phyloP scores from a whole-genome alignment of 2,888 invertebrate species.

The Tiliacea citrago region DNA sequence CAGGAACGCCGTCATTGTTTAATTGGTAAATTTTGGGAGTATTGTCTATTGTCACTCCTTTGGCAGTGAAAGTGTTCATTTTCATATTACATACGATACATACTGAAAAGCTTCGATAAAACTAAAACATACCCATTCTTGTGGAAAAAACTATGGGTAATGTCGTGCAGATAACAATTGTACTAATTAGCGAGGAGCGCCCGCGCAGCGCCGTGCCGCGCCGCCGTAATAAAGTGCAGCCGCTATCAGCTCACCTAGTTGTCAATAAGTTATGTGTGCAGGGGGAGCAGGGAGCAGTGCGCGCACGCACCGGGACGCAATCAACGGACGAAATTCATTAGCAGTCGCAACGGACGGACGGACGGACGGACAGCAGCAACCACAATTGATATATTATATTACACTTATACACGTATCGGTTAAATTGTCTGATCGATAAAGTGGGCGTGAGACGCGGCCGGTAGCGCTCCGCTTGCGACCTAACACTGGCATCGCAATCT shows the following conservation, averaged over 20 bases:
- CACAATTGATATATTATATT: conserved; percentile 80
- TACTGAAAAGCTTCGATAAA: background rate
- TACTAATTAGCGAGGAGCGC: conserved; percentile 59
- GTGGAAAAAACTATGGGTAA: conserved; percentile 24
- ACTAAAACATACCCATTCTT: background rate
- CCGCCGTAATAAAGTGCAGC: conserved; percentile 54
- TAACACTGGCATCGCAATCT: conserved; percentile 5
- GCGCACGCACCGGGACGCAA: conserved; percentile 56
- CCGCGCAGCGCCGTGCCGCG: conserved; percentile 26
- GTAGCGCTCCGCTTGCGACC: conserved; percentile 49
- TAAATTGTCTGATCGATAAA: conserved; percentile 86
- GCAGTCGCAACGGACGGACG: conserved; percentile 73
- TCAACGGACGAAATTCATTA: conserved; percentile 71
- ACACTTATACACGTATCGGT: conserved; percentile 82
- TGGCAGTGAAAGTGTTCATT: background rate
- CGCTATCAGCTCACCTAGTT: conserved; percentile 64
- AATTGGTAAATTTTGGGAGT: background rate
- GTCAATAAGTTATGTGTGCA: conserved; percentile 66
- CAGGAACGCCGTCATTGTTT: background rate
- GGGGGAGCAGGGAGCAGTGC: conserved; percentile 19
- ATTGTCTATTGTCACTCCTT: background rate
- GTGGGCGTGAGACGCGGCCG: conserved; percentile 82
- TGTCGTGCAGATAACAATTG: conserved; percentile 55
- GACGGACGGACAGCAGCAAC: conserved; percentile 72
- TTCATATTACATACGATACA: background rate